Percentiles rank a stretch among this genome's conserved stretches.
These are phyloP conservation scores for Vultur gryphus DNA, from an alignment of 2,797 vertebrate genomes.

Conservation along the genomic window DNA sequence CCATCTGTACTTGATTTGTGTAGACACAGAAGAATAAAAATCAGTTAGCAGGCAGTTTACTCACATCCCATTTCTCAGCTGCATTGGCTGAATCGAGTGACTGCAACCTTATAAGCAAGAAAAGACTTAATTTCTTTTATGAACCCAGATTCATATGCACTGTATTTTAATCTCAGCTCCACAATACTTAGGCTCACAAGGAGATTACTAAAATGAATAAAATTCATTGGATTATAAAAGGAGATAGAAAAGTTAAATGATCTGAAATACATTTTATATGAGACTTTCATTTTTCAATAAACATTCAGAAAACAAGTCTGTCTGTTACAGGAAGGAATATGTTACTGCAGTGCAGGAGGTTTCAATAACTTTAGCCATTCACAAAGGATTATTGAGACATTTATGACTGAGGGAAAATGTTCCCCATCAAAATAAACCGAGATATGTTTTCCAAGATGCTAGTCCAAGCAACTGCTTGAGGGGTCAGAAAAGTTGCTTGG, in stretches of 20 bases:
- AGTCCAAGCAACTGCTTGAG: neutral
- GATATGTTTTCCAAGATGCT: conserved; percentile 37
- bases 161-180: conserved; percentile 61
- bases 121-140: conserved; percentile 51
- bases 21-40: conserved; percentile 37
- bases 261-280: conserved; percentile 62
- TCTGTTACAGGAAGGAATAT: conserved; percentile 55
- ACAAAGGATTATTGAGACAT: conserved; percentile 53
- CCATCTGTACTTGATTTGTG: conserved; percentile 42
- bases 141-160: conserved; percentile 37
- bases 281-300: conserved; percentile 67
- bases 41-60: neutral
- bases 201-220: conserved; percentile 60
- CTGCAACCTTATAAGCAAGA: conserved; percentile 22
- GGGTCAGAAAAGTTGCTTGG: neutral
- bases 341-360: conserved; percentile 35
- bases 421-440: conserved; percentile 45
- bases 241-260: conserved; percentile 68
- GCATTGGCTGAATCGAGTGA: conserved; percentile 10
- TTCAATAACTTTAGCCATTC: conserved; percentile 60
- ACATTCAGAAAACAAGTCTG: conserved; percentile 57
- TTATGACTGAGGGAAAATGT: conserved; percentile 47
- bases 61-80: neutral
- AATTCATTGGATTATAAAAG: conserved; percentile 68
- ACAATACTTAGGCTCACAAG: conserved; percentile 24